phyloP scores from a whole-genome alignment of 2,888 invertebrate genomes.

The Diadegma fenestrale region DNA sequence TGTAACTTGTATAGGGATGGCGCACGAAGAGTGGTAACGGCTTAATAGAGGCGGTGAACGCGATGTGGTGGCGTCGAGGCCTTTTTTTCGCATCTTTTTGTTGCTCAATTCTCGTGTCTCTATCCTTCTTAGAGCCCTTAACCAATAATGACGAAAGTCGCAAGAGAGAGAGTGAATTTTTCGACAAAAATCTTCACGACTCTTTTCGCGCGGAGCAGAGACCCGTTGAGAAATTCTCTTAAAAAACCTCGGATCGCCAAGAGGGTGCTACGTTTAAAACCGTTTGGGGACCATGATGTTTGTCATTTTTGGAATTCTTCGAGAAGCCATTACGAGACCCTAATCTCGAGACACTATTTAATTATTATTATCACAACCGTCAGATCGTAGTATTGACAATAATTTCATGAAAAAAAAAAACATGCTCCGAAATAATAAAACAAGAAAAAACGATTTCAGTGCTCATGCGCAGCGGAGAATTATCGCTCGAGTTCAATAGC shows the following conservation, averaged over 20 bases:
- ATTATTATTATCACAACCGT: not conserved
- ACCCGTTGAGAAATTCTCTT: conserved; percentile 20
- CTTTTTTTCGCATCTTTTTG: not conserved
- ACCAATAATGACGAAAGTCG: conserved; percentile 31
- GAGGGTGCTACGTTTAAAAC: conserved; percentile 20
- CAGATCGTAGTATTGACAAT: conserved; percentile 8
- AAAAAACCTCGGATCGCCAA: conserved; percentile 3
- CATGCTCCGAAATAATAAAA: not conserved
- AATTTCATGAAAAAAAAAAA: conserved; percentile 6
- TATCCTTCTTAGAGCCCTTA: conserved; percentile 15
- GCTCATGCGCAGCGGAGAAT: not conserved
- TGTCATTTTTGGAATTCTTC: conserved; percentile 30
- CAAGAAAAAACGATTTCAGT: not conserved
- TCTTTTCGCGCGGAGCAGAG: not conserved
- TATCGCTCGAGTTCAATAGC: conserved; percentile 9
- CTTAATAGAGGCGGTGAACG: conserved; percentile 67
- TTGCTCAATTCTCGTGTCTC: conserved; percentile 8
- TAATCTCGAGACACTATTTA: conserved; percentile 3
- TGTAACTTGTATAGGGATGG: conserved; percentile 10
- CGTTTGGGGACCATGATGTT: not conserved
- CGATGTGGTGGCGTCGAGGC: conserved; percentile 30
- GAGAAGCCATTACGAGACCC: not conserved
- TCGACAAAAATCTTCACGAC: conserved; percentile 43
- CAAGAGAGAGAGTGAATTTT: conserved; percentile 41
- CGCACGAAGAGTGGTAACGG: conserved; percentile 65